A percentile compares a stretch with the other conserved stretches of the same genome.
phyloP scores from a whole-genome alignment of 2,888 invertebrate genomes.

The Timandra comae region DNA sequence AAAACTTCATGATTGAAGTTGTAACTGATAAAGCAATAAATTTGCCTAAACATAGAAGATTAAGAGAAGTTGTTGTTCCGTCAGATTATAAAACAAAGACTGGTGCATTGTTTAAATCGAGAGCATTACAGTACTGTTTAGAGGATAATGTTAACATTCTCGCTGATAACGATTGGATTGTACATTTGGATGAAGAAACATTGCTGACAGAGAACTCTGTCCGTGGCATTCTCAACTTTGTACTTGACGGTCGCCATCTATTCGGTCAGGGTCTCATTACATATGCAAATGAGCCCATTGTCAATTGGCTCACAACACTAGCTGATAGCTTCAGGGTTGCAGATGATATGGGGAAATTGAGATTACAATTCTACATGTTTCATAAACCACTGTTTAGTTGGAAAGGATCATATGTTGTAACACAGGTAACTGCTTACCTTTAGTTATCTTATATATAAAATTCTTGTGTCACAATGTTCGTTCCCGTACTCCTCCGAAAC shows the following conservation, averaged over 20 bases:
- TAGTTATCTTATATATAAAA: neutral
- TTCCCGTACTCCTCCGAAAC: no score
- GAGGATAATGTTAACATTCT: slow-evolving; percentile 92
- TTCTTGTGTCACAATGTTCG: no score
- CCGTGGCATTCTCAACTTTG: slow-evolving; percentile 94
- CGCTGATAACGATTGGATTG: slow-evolving; percentile 94
- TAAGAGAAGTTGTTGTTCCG: slow-evolving; percentile 93
- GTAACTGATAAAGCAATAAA: slow-evolving; percentile 93
- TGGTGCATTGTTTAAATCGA: slow-evolving; percentile 94
- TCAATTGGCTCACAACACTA: slow-evolving; percentile 97
- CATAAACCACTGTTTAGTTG: slow-evolving; percentile 97
- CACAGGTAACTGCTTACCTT: slow-evolving; percentile 82
- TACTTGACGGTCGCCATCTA: slow-evolving; percentile 93
- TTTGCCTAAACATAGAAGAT: slow-evolving; percentile 85
- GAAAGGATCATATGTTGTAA: slow-evolving; percentile 98
- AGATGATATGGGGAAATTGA: slow-evolving; percentile 97
- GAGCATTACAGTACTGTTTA: slow-evolving; percentile 96
- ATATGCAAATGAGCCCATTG: slow-evolving; percentile 96
- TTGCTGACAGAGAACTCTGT: slow-evolving; percentile 94
- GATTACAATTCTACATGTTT: slow-evolving; percentile 93
- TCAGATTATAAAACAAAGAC: slow-evolving; percentile 89
- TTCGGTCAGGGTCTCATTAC: slow-evolving; percentile 97
- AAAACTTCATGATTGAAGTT: slow-evolving; percentile 97
- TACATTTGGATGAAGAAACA: slow-evolving; percentile 98
- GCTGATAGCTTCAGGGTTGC: slow-evolving; percentile 97